Percentiles rank a stretch among this genome's conserved stretches.
Conservation (phyloP, 1,140 invertebrate genomes). For the Pachypeltis micranthus region DNA sequence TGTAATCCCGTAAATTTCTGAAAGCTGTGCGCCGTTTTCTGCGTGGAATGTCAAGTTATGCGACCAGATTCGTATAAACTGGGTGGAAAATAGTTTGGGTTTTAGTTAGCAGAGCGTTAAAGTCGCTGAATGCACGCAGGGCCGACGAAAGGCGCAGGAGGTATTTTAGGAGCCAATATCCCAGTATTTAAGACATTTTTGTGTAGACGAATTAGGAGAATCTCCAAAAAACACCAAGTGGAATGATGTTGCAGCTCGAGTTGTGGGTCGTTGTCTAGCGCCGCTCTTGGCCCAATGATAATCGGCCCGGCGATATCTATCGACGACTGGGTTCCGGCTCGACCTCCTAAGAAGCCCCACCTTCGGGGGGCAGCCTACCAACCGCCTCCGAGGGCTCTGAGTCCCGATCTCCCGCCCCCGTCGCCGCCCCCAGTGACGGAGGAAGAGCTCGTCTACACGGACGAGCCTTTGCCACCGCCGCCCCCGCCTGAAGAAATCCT, state of each 20-base stretch:
- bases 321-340: slow-evolving; percentile 59
- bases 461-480: slow-evolving; percentile 57
- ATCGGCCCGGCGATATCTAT: slow-evolving; percentile 50
- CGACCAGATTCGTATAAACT: too few species aligned
- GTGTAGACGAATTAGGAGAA: too few species aligned
- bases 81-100: too few species aligned
- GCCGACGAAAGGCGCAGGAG: too few species aligned
- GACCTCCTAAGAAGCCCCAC: slow-evolving; percentile 61
- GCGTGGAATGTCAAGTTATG: too few species aligned
- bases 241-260: slow-evolving; percentile 33
- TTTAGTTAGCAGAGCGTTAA: too few species aligned
- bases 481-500: slow-evolving; percentile 35
- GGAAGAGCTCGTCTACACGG: slow-evolving; percentile 33
- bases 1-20: too few species aligned
- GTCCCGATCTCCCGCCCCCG: slow-evolving; percentile 30
- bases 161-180: too few species aligned
- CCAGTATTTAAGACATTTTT: too few species aligned
- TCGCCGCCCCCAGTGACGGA: slow-evolving; percentile 28
- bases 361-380: slow-evolving; percentile 37
- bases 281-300: slow-evolving; percentile 47
- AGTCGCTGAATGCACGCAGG: too few species aligned
- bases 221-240: not conserved
- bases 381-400: slow-evolving; percentile 15
- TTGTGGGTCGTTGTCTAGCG: slow-evolving; percentile 47
- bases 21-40: too few species aligned